Conservation (phyloP, 2,888 invertebrate genomes). For the Lochmaea capreae region DNA sequence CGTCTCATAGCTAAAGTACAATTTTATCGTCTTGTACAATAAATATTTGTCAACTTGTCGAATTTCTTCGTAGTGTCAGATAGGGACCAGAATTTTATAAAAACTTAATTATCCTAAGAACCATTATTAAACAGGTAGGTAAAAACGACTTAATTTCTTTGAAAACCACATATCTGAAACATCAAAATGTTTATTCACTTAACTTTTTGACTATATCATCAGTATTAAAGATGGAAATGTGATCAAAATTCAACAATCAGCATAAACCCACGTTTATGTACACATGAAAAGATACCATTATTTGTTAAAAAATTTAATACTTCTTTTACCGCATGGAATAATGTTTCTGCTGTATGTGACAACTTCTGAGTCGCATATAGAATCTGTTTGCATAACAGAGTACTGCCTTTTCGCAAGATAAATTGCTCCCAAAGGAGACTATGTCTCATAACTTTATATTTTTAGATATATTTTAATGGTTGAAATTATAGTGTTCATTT, state of each 20-base stretch:
- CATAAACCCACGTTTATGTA: not conserved
- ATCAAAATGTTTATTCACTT: too few species aligned
- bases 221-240: not conserved
- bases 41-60: too few species aligned
- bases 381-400: conserved; percentile 28
- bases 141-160: too few species aligned
- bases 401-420: conserved; percentile 7
- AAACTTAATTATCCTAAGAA: too few species aligned
- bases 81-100: too few species aligned
- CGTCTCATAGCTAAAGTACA: too few species aligned
- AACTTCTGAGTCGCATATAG: conserved; percentile 28
- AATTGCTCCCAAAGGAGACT: conserved; percentile 4
- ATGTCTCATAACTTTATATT: not conserved
- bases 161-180: too few species aligned
- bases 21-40: too few species aligned
- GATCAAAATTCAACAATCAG: not conserved
- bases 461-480: not conserved
- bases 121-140: too few species aligned
- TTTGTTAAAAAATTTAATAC: not conserved
- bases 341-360: conserved; percentile 9
- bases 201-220: not conserved
- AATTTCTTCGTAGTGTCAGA: too few species aligned
- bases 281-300: not conserved
- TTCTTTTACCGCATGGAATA: not conserved
- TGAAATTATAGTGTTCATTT: too few species aligned